Evolutionary conservation across 1,140 invertebrate species (phyloP).

Genomic region (Phymorhynchus buccinoides): DNA sequence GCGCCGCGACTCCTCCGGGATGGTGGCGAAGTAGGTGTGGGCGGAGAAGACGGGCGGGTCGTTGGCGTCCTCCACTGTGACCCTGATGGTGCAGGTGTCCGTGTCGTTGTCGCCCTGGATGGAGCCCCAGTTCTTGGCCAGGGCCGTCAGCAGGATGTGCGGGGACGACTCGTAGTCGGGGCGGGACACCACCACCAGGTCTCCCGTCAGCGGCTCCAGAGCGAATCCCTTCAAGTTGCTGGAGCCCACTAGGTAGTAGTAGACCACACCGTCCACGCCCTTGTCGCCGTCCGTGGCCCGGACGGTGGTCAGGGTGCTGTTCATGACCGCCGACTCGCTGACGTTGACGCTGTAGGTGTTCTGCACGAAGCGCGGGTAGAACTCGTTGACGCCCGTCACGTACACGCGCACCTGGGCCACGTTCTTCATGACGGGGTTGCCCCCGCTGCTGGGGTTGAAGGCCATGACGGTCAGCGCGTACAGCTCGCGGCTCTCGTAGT

Average conservation of each 20-base stretch:
- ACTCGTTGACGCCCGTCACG: slow-evolving; percentile 93
- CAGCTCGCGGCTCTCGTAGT: slow-evolving; percentile 88
- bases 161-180: slow-evolving; percentile 92
- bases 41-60: slow-evolving; percentile 93
- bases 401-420: slow-evolving; percentile 81
- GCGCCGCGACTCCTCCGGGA: slow-evolving; percentile 83
- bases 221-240: slow-evolving; percentile 93
- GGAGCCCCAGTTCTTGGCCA: slow-evolving; percentile 94
- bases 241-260: slow-evolving; percentile 92
- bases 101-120: slow-evolving; percentile 96
- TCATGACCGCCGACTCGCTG: slow-evolving; percentile 91
- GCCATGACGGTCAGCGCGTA: slow-evolving; percentile 89
- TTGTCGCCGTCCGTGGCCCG: slow-evolving; percentile 92
- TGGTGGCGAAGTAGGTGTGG: slow-evolving; percentile 81
- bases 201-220: slow-evolving; percentile 87
- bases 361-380: slow-evolving; percentile 91
- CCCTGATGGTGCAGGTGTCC: slow-evolving; percentile 93
- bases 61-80: slow-evolving; percentile 95
- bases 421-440: slow-evolving; percentile 75
- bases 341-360: slow-evolving; percentile 94
- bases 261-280: slow-evolving; percentile 92
- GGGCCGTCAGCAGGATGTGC: slow-evolving; percentile 88
- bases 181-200: slow-evolving; percentile 82
- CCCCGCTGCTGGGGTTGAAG: slow-evolving; percentile 84
- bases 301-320: slow-evolving; percentile 88